Conservation (phyloP, 2,888 invertebrate species). For the Tigriopus californicus region DNA sequence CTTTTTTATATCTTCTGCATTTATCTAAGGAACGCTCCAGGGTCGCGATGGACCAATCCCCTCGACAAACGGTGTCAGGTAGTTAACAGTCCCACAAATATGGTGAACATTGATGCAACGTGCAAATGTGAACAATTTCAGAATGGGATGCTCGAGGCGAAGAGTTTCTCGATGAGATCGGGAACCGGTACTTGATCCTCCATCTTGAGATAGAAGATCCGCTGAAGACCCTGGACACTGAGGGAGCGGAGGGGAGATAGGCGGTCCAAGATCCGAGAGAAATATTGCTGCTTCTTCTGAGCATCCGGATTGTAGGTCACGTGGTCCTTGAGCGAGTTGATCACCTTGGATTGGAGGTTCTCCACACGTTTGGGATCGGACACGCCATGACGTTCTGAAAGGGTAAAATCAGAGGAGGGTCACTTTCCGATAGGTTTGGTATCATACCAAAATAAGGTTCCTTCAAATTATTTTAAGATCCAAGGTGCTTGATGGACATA, state of each 20-base stretch:
- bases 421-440: too few relatives aligned
- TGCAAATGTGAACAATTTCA: slow-evolving; percentile 29
- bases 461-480: too few relatives aligned
- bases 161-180: slow-evolving; percentile 83
- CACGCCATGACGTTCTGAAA: slow-evolving; percentile 72
- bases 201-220: slow-evolving; percentile 61
- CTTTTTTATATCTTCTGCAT: too few relatives aligned
- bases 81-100: too few relatives aligned
- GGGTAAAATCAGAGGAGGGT: neutral
- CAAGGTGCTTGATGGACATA: too few relatives aligned
- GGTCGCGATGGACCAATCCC: too few relatives aligned
- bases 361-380: slow-evolving; percentile 81
- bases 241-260: slow-evolving; percentile 78
- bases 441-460: too few relatives aligned
- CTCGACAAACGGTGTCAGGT: too few relatives aligned
- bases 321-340: slow-evolving; percentile 83
- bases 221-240: slow-evolving; percentile 78
- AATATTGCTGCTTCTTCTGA: slow-evolving; percentile 75
- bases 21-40: too few relatives aligned
- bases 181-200: slow-evolving; percentile 59
- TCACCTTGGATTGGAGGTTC: slow-evolving; percentile 87
- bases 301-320: slow-evolving; percentile 78
- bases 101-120: too few relatives aligned
- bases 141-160: slow-evolving; percentile 81
- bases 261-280: slow-evolving; percentile 76